These are phyloP conservation scores for Eulimnadia texana DNA, from an alignment of 1,140 invertebrate species.

Conservation along the genomic window DNA sequence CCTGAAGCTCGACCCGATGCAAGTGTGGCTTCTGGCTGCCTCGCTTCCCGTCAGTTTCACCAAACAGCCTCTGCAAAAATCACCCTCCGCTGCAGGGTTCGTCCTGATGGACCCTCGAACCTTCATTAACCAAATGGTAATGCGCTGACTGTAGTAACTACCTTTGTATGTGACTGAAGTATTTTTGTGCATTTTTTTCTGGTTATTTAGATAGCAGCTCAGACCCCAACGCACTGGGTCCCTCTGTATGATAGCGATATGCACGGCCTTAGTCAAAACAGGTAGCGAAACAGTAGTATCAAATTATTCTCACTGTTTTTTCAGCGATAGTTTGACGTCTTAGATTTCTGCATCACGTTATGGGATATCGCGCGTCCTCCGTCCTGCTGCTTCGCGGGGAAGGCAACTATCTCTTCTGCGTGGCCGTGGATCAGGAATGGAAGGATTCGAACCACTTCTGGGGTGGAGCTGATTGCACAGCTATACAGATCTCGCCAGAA, in stretches of 20 bases:
- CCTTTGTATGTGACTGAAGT: too few relatives aligned
- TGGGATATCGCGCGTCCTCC: constrained; percentile 69
- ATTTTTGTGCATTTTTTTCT: too few relatives aligned
- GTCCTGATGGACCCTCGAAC: constrained; percentile 28
- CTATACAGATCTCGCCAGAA: constrained; percentile 63
- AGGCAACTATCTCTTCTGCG: constrained; percentile 52
- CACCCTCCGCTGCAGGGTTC: constrained; percentile 24
- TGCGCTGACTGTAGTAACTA: constrained; percentile 2
- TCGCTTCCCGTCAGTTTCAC: constrained; percentile 54
- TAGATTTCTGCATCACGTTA: constrained; percentile 65
- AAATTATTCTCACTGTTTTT: constrained; percentile 10
- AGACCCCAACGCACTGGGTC: constrained; percentile 60
- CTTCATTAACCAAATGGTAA: constrained; percentile 44
- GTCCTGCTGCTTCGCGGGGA: constrained; percentile 55
- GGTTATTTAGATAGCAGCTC: constrained; percentile 30
- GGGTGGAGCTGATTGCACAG: constrained; percentile 57
- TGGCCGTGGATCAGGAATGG: constrained; percentile 68
- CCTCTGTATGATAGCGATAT: constrained; percentile 66
- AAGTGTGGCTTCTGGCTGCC: constrained; percentile 62
- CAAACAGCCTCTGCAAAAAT: constrained; percentile 32
- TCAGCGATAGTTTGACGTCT: too few relatives aligned
- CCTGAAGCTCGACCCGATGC: constrained; percentile 20
- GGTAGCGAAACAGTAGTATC: constrained; percentile 28
- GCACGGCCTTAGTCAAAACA: constrained; percentile 69
- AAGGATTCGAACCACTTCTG: constrained; percentile 68